Base-by-base conservation (phyloP, 2,888 invertebrate genomes). In the Cantharis lateralis region DNA sequence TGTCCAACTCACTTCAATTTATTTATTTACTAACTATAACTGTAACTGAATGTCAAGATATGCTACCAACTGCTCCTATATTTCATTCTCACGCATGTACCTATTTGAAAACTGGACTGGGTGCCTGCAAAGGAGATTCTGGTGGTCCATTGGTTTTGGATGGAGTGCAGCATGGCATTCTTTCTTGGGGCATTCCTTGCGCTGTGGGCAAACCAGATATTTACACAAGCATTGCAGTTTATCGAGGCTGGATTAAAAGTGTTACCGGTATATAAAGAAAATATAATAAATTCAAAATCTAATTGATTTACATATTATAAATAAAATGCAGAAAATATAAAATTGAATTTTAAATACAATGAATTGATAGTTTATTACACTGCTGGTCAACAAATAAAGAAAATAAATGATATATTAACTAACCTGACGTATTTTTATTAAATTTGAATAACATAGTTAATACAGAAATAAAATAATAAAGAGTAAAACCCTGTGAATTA, bases 1-100 rank as follows among this genome's bases (percentile, higher is more conserved):
- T 89, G 0, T 91, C 92, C 0, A 88, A 89, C 72, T 87, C 89
- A 10, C 87, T 92, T 10, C 92, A 92, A 81, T 89, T 89, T 83
- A 90, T 92, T 73, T 85, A 89, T 79, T 82, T 90, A 75, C 88
- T 85, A 0, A 87, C 90, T 0, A 82, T 92, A 15, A 90, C 88
- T 73, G 89, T 90, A 18, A 88, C 89, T 20, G 83, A 86, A 10
- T 92, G 92, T 82, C 88, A 88, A 78, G 80, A 11, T 0, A 7
- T 13, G 10, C 32, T 63, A n/a, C 63, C 26, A 16, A 1, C 20
- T 11, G 13, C 13, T 20, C 88, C 88, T 0, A 89, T 92, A 0
- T 89, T 86, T 80, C 87, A 88, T 5, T 85, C 87, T 0, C 90
- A 92, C 83, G 90, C 92, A 81, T 92, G 92, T 82, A 91, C 92